Base-by-base conservation (phyloP, 2,797 vertebrate genomes). In the Danio tinwini region DNA sequence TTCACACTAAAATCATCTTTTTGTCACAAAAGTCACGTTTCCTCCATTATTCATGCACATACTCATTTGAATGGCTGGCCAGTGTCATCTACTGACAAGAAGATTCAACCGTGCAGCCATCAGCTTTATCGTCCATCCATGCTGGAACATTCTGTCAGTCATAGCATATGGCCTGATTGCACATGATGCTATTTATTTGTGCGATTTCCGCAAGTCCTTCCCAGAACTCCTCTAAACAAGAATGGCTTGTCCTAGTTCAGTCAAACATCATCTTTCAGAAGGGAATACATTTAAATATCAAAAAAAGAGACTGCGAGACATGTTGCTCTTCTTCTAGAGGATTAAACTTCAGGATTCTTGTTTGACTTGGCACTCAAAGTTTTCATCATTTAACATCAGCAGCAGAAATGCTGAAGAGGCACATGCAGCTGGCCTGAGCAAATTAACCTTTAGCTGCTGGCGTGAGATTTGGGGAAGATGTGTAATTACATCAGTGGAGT, bases 171-270 rank as follows among this genome's bases (percentile, higher is more conserved):
- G 39, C 69, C 56, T 17, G 61, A 67, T 59, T 49, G 40, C 77
- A 64, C 77, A 80, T 44, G 59, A 80, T 78, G 53, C 49, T 59
- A 39, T 82, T 82, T 65, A 68, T 68, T 78, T 78, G 74, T 73
- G 21, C 40, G 50, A 76, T 74, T 78, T 84, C 69, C 79, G 70
- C 71, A 62, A 77, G 67, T 78, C 72, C 65, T 78, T 74, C 69
- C 71, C 75, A 72, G 39, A 69, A 62, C 64, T 72, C 77, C 40
- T 67, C 68, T 37, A 52, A 59, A 82, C 75, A 74, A 68, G 75
- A 55, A 63, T 69, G 49, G 65, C 74, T 68, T 74, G 80, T 76
- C 83, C 83, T 79, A 84, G 76, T 84, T 82, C 76, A 84, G 80
- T 84, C 83, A 84, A 56, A 75, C 17, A 53, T 53, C 63, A 76